phyloP scores from a whole-genome alignment of 2,888 invertebrate genomes.

The Prionchulus punctatus region DNA sequence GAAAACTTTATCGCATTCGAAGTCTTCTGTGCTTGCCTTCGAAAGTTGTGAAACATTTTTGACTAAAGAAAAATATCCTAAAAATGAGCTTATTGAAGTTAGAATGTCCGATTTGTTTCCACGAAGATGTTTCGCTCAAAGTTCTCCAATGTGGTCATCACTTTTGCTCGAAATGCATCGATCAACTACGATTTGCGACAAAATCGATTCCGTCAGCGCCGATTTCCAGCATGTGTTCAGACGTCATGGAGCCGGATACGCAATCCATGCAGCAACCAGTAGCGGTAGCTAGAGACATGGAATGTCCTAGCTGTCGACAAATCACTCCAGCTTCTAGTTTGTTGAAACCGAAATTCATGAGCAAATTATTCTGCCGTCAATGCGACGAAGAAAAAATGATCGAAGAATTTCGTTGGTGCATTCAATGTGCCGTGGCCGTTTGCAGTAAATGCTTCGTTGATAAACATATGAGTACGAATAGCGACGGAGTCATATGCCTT shows the following conservation, averaged over 20 bases:
- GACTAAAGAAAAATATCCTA: no score
- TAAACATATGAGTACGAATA: neutral
- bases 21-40: no score
- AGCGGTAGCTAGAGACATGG: neutral
- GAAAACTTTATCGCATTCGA: no score
- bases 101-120: conserved; percentile 9
- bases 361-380: neutral
- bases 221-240: neutral
- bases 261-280: neutral
- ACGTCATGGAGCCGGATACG: neutral
- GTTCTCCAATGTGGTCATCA: conserved; percentile 5
- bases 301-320: conserved; percentile 8
- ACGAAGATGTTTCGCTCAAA: neutral
- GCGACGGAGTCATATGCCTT: neutral
- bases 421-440: neutral
- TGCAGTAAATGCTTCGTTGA: conserved; percentile 9
- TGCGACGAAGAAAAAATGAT: conserved; percentile 5
- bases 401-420: conserved; percentile 10
- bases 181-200: neutral
- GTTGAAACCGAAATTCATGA: conserved; percentile 2
- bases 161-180: conserved; percentile 6
- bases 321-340: neutral
- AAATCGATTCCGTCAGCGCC: neutral
- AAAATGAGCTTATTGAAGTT: no score
- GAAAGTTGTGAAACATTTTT: no score